Base-by-base conservation (phyloP, 2,888 invertebrate genomes). In the Lasioglossum figueresi region DNA sequence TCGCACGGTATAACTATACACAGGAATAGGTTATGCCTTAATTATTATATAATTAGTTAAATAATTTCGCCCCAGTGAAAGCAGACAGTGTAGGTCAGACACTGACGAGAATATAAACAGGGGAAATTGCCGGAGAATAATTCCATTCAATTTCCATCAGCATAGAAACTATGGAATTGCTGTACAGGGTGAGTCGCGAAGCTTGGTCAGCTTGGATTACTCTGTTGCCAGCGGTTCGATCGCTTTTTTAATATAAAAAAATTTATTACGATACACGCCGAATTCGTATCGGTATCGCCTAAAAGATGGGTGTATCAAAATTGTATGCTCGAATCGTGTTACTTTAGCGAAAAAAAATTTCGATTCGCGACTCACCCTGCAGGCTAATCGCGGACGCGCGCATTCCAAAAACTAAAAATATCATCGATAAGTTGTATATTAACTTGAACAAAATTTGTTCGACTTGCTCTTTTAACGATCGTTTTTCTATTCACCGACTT, bases 31-130 rank as follows among this genome's bases (percentile, higher is more conserved):
- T 68, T 68, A 37, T 37, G 37, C 68, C 23, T 34, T 68, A 37
- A 68, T 68, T 68, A 68, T 37, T 68, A 68, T 68, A 31, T 63
- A 63, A 63, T 63, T 34, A 34, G 37, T 70, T 70, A 37, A 34
- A 70, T 70, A 68, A 68, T 68, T 68, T 37, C 68, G 19, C 8
- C 4, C 4, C 56, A 12, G 68, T 23, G 68, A 34, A 37, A 23
- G 37, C 37, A 31, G 16, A 31, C 63, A 68, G 37, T 37, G 23
- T 68, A 34, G 68, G 68, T 37, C 68, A 68, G 68, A 68, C 68
- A 37, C 31, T 37, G 37, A 37, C 37, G 68, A 37, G 68, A 68
- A 37, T 68, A 63, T 34, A 68, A 37, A 68, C 68, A 10, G 37
- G 68, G 68, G 37, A 37, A 68, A 68, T 34, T 37, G 23, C 23